Evolutionary conservation across 2,888 invertebrate genomes (phyloP).

Genomic region (Drosophila histrio): DNA sequence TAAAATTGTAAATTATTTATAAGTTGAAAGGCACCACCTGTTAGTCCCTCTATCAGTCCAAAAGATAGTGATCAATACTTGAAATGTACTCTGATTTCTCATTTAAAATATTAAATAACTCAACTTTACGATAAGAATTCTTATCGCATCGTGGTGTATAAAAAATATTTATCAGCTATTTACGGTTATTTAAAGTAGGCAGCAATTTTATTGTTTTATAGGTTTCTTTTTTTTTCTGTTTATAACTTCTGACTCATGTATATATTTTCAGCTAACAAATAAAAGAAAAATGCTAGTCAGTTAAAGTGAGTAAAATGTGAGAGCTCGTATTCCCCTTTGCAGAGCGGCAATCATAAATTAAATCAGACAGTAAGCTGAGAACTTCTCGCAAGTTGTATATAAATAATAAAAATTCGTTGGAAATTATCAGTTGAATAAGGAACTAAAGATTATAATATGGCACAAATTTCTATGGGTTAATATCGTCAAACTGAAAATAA

Average conservation of each 20-base stretch:
- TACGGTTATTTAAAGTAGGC: slow-evolving; percentile 37
- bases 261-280: slow-evolving; percentile 18
- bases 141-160: not conserved
- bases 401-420: not conserved
- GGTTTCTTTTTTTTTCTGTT: not conserved
- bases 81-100: slow-evolving; percentile 19
- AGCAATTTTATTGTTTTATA: slow-evolving; percentile 1
- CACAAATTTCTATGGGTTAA: not conserved
- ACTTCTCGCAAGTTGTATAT: not conserved
- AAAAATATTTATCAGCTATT: slow-evolving; percentile 18
- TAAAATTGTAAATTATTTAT: too few species aligned
- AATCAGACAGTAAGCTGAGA: slow-evolving; percentile 4
- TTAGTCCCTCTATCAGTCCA: not conserved
- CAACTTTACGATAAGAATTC: slow-evolving; percentile 10
- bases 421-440: slow-evolving; percentile 15
- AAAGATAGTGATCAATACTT: slow-evolving; percentile 27
- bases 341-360: slow-evolving; percentile 3
- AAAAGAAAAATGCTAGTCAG: not conserved
- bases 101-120: slow-evolving; percentile 11
- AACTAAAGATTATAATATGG: not conserved
- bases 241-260: slow-evolving; percentile 45
- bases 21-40: not conserved
- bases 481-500: not conserved
- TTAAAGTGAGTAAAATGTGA: slow-evolving; percentile 1
- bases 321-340: not conserved